A percentile compares a stretch with the other conserved stretches of the same genome.
Conservation (phyloP, 2,888 invertebrate species). For the Dasypogon diadema region DNA sequence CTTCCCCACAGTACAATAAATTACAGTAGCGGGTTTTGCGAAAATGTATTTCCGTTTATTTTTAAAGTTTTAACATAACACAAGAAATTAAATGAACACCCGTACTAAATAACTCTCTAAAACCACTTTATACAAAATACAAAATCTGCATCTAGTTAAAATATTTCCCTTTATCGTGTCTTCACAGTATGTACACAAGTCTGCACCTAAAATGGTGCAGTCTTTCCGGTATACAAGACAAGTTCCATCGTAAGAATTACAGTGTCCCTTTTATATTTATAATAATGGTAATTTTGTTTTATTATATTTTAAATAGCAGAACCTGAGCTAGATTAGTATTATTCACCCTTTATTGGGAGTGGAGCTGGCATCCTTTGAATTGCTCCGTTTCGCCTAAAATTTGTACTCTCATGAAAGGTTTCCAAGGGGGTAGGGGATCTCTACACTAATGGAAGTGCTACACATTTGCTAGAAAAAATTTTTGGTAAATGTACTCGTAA, state of each 20-base stretch:
- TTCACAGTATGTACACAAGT: not conserved
- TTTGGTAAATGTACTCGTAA: no score
- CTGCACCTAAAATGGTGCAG: conserved; percentile 1
- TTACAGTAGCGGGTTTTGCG: no score
- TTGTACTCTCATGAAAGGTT: conserved; percentile 35
- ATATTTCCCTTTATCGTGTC: conserved; percentile 14
- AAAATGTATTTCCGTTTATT: no score
- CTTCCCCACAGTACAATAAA: no score
- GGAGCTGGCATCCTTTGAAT: conserved; percentile 16
- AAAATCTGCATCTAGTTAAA: conserved; percentile 40
- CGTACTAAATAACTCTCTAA: conserved; percentile 43
- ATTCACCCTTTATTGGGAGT: not conserved
- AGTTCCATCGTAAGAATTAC: not conserved
- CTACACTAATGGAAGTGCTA: not conserved
- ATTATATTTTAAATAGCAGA: conserved; percentile 23
- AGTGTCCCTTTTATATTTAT: not conserved
- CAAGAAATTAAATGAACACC: conserved; percentile 34
- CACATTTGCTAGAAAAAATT: not conserved
- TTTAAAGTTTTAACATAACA: conserved; percentile 14
- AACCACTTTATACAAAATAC: conserved; percentile 42
- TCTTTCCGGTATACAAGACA: not conserved
- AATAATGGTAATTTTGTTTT: no score
- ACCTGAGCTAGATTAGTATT: conserved; percentile 35
- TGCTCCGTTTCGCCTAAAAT: conserved; percentile 1
- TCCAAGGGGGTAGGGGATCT: not conserved